These are phyloP conservation scores for Pelusios castaneus DNA, from an alignment of 2,113 vertebrate genomes.

Conservation along the genomic window DNA sequence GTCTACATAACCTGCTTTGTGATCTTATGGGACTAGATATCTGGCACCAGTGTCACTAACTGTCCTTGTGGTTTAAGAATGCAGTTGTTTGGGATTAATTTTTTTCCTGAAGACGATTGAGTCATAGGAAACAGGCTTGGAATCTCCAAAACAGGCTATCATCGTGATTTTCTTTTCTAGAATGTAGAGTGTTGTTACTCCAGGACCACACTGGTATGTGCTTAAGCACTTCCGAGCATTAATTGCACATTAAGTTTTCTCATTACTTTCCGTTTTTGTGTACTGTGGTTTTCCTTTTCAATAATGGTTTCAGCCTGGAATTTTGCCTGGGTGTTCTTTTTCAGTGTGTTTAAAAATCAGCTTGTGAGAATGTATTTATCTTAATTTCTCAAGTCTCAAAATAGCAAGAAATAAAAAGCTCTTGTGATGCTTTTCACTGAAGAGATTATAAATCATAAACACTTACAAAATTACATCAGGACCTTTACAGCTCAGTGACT, in stretches of 20 bases:
- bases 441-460: background rate
- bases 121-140: background rate
- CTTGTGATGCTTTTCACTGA: background rate
- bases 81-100: background rate
- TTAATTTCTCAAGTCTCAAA: background rate
- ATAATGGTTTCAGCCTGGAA: background rate
- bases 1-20: background rate
- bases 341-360: background rate
- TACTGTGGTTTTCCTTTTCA: background rate
- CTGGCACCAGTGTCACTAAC: background rate
- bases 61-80: background rate
- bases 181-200: background rate
- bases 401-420: background rate
- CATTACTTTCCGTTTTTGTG: background rate
- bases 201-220: background rate
- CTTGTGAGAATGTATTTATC: background rate
- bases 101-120: background rate
- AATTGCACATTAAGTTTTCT: background rate
- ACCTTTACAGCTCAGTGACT: background rate
- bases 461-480: background rate
- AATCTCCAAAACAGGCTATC: background rate
- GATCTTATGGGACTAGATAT: background rate
- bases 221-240: background rate
- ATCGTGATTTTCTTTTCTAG: background rate
- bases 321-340: background rate